Conservation (phyloP, 1,140 invertebrate species). For the Micrasema minimum region DNA sequence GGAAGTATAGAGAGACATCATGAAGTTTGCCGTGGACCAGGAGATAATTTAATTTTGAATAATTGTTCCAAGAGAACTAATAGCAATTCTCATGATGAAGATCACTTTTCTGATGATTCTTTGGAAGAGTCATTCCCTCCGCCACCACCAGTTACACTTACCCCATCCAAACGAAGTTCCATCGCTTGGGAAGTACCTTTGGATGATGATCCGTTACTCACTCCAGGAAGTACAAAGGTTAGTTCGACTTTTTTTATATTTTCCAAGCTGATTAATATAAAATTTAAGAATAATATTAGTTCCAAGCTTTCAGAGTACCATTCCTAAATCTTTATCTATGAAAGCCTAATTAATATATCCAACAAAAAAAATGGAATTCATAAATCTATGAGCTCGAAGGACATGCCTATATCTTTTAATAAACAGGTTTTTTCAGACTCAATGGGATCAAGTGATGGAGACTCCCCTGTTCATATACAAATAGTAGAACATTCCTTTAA, state of each 20-base stretch:
- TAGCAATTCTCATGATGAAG: slow-evolving; percentile 67
- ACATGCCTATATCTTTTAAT: slow-evolving; percentile 70
- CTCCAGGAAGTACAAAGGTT: slow-evolving; percentile 79
- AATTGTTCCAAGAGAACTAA: slow-evolving; percentile 60
- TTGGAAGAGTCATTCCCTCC: slow-evolving; percentile 78
- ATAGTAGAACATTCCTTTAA: slow-evolving; percentile 66
- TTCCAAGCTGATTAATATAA: too few species aligned
- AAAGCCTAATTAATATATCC: too few species aligned
- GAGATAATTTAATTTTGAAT: slow-evolving; percentile 60
- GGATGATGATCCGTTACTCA: slow-evolving; percentile 74
- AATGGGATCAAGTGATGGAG: slow-evolving; percentile 63
- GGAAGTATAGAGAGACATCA: slow-evolving; percentile 79
- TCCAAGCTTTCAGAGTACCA: too few species aligned
- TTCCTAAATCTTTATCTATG: too few species aligned
- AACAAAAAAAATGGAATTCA: slow-evolving; percentile 70
- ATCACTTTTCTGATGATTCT: slow-evolving; percentile 85
- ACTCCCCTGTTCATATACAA: slow-evolving; percentile 65
- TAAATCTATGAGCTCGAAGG: slow-evolving; percentile 75
- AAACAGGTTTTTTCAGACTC: slow-evolving; percentile 64
- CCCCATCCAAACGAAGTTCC: slow-evolving; percentile 77
- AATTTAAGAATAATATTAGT: too few species aligned
- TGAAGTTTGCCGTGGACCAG: slow-evolving; percentile 74
- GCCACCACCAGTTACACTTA: slow-evolving; percentile 65
- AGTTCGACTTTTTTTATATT: slow-evolving; percentile 32
- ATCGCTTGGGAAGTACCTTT: slow-evolving; percentile 87